Evolutionary conservation across 2,888 invertebrate species (phyloP), one percentile per base, ranked within the genome.

Genomic region (Gortyna flavago): DNA sequence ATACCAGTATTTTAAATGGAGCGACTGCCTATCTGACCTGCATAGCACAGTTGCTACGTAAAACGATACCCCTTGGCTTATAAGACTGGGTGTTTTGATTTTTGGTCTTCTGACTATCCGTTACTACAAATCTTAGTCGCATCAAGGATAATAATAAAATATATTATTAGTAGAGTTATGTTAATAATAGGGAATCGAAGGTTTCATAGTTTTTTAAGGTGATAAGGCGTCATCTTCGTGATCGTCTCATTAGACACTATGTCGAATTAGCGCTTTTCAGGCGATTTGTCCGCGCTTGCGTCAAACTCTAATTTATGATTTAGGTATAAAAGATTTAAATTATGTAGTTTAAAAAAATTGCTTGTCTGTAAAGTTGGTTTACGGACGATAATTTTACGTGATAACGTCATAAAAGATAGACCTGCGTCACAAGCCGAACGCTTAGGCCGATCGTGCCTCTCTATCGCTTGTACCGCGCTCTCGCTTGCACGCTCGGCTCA

Each of bases 221-320:
- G 64, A 51, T 69, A 51, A 51, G 54, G 68, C 79, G 57, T 82
- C 79, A 77, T 68, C 2, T 0, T 57, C 83, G 80, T 80, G 80
- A 64, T 51, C n/a, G 68, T 51, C 18, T 5, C 25, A 57, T 80
- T 83, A 83, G 64, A 68, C 35, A 41, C 74, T 44, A 21, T 54
- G 7, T 32, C 9, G 8, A 67, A 77, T 68, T 77, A 57, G 41
- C 78, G 16, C 32, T 35, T 57, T 64, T 64, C 25, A 35, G 9
- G 9, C 48, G n/a, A 65, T 70, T 57, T 13, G 38, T 62, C 8
- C 54, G 82, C 48, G 44, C 3, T 54, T 21, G 35, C 77, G 48
- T 38, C 38, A 32, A 73, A 48, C 6, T 29, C 38, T 18, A 4
- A 48, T 29, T 41, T 29, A 25, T 38, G 48, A 51, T 48, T 48